These are phyloP conservation scores for Diarsia brunnea DNA, from an alignment of 2,888 invertebrate genomes.

Conservation along the genomic window DNA sequence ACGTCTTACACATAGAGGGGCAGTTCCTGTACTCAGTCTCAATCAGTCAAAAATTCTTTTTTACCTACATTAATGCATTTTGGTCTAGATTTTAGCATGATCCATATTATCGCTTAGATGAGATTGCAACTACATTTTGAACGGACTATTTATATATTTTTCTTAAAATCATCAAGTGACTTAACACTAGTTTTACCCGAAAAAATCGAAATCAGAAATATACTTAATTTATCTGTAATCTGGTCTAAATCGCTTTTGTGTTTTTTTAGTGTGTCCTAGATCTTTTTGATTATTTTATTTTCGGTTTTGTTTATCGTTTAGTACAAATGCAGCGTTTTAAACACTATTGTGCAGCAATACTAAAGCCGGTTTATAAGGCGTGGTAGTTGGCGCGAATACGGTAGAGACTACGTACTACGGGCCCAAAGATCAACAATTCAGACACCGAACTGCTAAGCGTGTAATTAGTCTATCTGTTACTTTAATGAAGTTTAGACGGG, in stretches of 20 bases:
- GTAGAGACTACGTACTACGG: slow-evolving; percentile 62
- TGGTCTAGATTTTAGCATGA: neutral
- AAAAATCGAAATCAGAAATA: slow-evolving; percentile 24
- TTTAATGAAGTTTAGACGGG: neutral
- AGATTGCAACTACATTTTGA: neutral
- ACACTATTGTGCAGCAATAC: slow-evolving; percentile 30
- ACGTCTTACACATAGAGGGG: no score
- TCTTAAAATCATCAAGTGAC: neutral
- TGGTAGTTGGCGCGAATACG: slow-evolving; percentile 71
- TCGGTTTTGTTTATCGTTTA: no score
- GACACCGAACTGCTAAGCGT: neutral
- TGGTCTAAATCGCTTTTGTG: neutral
- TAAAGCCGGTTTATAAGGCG: slow-evolving; percentile 58
- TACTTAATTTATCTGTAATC: neutral
- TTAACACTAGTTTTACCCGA: neutral
- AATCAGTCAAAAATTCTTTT: neutral
- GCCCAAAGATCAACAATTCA: slow-evolving; percentile 37
- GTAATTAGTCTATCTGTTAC: slow-evolving; percentile 1
- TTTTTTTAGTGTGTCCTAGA: neutral
- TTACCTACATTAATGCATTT: neutral
- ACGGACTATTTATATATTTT: neutral
- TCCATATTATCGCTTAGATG: neutral
- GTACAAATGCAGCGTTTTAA: slow-evolving; percentile 55
- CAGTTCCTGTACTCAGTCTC: neutral
- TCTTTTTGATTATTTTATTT: neutral